phyloP scores from a whole-genome alignment of 2,888 invertebrate genomes.

The Gandaritis pyraliata region DNA sequence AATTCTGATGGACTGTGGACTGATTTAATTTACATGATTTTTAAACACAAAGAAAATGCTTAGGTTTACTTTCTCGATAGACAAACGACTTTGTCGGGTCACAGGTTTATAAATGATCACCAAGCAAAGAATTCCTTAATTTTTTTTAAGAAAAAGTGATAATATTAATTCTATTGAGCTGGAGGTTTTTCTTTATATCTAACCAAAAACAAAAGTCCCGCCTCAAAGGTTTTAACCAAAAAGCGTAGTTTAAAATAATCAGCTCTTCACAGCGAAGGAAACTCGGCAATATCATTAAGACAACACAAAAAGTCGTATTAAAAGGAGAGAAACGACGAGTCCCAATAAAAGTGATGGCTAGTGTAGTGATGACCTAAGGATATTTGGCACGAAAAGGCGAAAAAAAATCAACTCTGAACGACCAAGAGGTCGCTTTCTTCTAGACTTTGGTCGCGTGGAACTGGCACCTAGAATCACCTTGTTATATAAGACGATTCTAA shows the following conservation, averaged over 20 bases:
- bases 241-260: conserved; percentile 32
- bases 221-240: conserved; percentile 7
- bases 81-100: too few species aligned
- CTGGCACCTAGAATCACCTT: too few species aligned
- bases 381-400: conserved; percentile 6
- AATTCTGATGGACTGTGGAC: too few species aligned
- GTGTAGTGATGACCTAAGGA: conserved; percentile 13
- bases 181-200: too few species aligned
- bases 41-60: too few species aligned
- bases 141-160: conserved; percentile 4
- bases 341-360: conserved; percentile 34
- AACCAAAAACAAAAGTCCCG: too few species aligned
- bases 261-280: conserved; percentile 28
- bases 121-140: neutral
- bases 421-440: too few species aligned
- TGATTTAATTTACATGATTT: neutral
- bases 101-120: too few species aligned
- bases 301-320: conserved; percentile 32
- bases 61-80: too few species aligned
- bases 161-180: too few species aligned
- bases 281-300: conserved; percentile 39
- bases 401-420: neutral
- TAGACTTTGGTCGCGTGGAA: too few species aligned
- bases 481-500: too few species aligned
- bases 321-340: conserved; percentile 24